These are phyloP conservation scores for Drosophila siamana DNA, from an alignment of 2,888 invertebrate genomes.

Conservation along the genomic window DNA sequence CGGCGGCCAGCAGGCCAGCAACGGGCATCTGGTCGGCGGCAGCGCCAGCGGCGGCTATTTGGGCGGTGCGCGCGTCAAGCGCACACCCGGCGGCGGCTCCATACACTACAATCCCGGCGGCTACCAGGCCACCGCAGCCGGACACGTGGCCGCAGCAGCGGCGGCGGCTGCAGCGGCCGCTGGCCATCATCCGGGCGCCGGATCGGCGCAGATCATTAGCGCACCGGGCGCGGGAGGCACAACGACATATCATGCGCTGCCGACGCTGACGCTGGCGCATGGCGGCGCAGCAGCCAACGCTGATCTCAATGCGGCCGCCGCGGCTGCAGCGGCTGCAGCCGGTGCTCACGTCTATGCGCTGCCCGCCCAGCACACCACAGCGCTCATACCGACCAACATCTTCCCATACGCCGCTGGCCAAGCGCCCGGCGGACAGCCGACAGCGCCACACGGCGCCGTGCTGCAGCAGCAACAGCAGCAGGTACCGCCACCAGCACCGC, in stretches of 20 bases:
- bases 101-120: conserved; percentile 71
- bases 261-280: conserved; percentile 79
- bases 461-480: conserved; percentile 64
- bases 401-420: conserved; percentile 83
- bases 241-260: conserved; percentile 83
- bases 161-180: conserved; percentile 17
- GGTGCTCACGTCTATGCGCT: conserved; percentile 84
- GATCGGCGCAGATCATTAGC: conserved; percentile 60
- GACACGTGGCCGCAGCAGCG: conserved; percentile 29
- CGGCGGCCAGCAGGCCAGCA: conserved; percentile 43
- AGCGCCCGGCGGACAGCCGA: conserved; percentile 62
- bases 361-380: conserved; percentile 83
- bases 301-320: conserved; percentile 78
- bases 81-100: conserved; percentile 76
- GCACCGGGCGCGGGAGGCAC: conserved; percentile 71
- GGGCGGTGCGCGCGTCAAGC: conserved; percentile 80
- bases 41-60: conserved; percentile 59
- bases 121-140: conserved; percentile 53
- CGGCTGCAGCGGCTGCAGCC: conserved; percentile 69
- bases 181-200: conserved; percentile 65
- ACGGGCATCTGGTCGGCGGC: conserved; percentile 44
- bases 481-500: conserved; percentile 55
- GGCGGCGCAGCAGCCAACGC: conserved; percentile 69
- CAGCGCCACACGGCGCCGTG: conserved; percentile 54
- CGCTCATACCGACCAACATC: conserved; percentile 84